Conservation (phyloP, 2,113 vertebrate genomes). For the Mormoops blainvillei region DNA sequence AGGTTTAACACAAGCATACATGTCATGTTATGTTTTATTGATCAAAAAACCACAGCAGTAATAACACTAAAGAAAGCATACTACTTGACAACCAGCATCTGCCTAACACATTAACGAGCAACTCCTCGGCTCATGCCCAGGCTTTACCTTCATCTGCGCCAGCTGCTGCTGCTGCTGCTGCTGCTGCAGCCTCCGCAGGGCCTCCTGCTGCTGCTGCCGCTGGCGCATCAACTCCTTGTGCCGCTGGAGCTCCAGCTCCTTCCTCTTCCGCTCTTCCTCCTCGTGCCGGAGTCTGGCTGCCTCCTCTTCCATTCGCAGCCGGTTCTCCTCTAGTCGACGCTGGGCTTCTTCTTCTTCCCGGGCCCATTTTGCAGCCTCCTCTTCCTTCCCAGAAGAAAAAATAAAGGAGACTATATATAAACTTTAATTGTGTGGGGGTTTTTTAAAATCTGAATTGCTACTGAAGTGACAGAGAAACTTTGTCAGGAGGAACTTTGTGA, state of each 20-base stretch:
- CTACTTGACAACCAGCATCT: background rate
- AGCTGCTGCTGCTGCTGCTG: constrained; percentile 97
- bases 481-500: background rate
- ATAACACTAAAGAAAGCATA: background rate
- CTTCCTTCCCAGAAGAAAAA: constrained; percentile 85
- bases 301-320: constrained; percentile 89
- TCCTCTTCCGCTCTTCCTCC: constrained; percentile 88
- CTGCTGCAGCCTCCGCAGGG: constrained; percentile 91
- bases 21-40: background rate
- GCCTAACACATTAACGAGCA: too few species aligned
- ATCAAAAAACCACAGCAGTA: background rate
- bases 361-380: constrained; percentile 86
- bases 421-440: background rate
- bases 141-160: constrained; percentile 95
- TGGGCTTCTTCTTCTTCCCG: constrained; percentile 85
- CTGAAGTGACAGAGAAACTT: background rate
- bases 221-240: constrained; percentile 87
- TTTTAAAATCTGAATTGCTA: background rate
- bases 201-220: constrained; percentile 91
- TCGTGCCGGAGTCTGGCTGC: constrained; percentile 87
- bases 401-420: background rate
- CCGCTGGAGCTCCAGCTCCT: constrained; percentile 85
- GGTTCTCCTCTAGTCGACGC: constrained; percentile 89
- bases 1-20: background rate
- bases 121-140: accelerated